Conservation (phyloP, 2,888 invertebrate species). For the Tiliacea aurago region DNA sequence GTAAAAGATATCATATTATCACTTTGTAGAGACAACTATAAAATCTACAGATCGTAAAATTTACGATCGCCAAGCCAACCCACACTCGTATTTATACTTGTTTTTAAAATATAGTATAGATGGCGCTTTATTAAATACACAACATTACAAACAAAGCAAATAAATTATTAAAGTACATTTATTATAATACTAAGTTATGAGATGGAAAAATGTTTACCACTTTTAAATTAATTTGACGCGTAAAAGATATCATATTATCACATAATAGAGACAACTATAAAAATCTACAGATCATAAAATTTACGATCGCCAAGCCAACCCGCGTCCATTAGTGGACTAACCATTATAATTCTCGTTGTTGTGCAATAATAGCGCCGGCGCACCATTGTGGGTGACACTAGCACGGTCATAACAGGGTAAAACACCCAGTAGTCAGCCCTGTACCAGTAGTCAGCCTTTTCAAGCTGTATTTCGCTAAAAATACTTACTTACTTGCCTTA, state of each 20-base stretch:
- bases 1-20: too few relatives aligned
- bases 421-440: not conserved
- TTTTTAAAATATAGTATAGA: conserved; percentile 15
- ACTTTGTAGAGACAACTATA: too few relatives aligned
- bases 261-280: not conserved
- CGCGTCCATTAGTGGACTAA: conserved; percentile 54
- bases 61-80: too few relatives aligned
- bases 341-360: conserved; percentile 60
- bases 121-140: conserved; percentile 15
- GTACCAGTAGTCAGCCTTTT: not conserved
- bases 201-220: not conserved
- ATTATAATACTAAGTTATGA: too few relatives aligned
- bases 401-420: conserved; percentile 30
- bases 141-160: not conserved
- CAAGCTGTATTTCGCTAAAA: not conserved
- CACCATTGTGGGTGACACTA: conserved; percentile 55
- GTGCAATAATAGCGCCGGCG: conserved; percentile 55
- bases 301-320: conserved; percentile 15
- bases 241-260: not conserved
- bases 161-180: too few relatives aligned
- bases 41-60: too few relatives aligned
- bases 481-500: not conserved
- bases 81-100: not conserved
- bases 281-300: conserved; percentile 1
- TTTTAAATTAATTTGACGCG: not conserved